A percentile compares a stretch with the other conserved stretches of the same genome.
phyloP scores from a whole-genome alignment of 2,797 vertebrate genomes.

The Gobio occitaniae region DNA sequence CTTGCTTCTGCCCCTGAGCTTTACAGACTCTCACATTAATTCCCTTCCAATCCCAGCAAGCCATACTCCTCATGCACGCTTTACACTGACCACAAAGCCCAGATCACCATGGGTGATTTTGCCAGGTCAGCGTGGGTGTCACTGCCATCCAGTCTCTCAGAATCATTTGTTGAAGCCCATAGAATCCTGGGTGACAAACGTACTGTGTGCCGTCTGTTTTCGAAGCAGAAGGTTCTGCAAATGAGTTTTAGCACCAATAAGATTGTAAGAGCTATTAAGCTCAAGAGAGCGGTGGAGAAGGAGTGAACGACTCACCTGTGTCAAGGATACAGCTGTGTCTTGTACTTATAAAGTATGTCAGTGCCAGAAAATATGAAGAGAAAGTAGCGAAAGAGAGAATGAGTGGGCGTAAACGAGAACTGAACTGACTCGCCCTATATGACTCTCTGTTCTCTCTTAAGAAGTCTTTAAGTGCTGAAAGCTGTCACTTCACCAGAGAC shows the following conservation, averaged over 20 bases:
- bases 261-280: background rate
- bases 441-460: conserved; percentile 34
- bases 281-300: background rate
- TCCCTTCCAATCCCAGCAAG: background rate
- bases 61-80: background rate
- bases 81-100: background rate
- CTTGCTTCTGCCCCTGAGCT: conserved; percentile 14
- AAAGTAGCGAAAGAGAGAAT: conserved; percentile 17
- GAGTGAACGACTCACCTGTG: conserved; percentile 36
- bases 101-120: background rate
- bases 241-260: background rate
- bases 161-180: background rate
- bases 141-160: background rate
- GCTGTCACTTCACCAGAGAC: conserved; percentile 47
- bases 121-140: conserved; percentile 14
- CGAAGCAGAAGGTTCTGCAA: background rate
- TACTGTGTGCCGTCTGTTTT: background rate
- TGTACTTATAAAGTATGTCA: conserved; percentile 44
- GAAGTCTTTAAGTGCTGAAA: conserved; percentile 49
- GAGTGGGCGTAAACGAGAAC: conserved; percentile 48
- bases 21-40: conserved; percentile 18
- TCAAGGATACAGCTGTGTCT: conserved; percentile 34
- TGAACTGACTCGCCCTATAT: conserved; percentile 49
- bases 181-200: background rate
- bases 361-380: conserved; percentile 61